These are phyloP conservation scores for Echinarachnius parma DNA, from an alignment of 53 echinoderm and acorn worm genomes.

Conservation along the genomic window DNA sequence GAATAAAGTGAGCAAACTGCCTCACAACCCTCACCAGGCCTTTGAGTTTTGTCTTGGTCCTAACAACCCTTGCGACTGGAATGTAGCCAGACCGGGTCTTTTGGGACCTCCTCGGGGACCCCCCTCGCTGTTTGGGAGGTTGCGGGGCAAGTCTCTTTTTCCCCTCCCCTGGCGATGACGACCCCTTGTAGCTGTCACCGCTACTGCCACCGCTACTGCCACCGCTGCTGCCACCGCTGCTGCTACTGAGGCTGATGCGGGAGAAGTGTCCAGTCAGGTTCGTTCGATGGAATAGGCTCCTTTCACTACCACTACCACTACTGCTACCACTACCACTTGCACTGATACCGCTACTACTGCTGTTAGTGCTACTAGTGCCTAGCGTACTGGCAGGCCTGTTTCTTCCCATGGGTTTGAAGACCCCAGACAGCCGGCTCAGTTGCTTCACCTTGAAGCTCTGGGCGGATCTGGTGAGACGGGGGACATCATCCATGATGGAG, in stretches of 20 bases:
- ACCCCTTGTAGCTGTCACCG: neutral
- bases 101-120: neutral
- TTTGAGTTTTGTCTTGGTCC: constrained; percentile 34
- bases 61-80: constrained; percentile 23
- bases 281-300: neutral
- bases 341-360: neutral
- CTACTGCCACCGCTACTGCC: neutral
- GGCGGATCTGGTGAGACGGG: neutral
- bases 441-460: constrained; percentile 29
- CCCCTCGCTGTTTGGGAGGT: constrained; percentile 10
- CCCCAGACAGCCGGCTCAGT: constrained; percentile 25
- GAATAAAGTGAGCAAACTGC: too few species aligned
- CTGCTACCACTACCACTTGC: neutral
- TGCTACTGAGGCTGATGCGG: constrained; percentile 7
- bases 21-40: constrained; percentile 40
- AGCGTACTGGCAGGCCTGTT: constrained; percentile 10
- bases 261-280: constrained; percentile 1
- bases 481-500: constrained; percentile 3
- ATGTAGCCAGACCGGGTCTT: constrained; percentile 2
- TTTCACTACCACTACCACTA: neutral
- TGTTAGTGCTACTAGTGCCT: neutral
- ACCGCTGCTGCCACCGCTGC: constrained; percentile 1
- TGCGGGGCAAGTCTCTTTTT: constrained; percentile 26
- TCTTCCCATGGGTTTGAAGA: constrained; percentile 20
- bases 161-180: neutral